phyloP scores from a whole-genome alignment of 2,888 invertebrate genomes.

The Dysmachus trigonus region DNA sequence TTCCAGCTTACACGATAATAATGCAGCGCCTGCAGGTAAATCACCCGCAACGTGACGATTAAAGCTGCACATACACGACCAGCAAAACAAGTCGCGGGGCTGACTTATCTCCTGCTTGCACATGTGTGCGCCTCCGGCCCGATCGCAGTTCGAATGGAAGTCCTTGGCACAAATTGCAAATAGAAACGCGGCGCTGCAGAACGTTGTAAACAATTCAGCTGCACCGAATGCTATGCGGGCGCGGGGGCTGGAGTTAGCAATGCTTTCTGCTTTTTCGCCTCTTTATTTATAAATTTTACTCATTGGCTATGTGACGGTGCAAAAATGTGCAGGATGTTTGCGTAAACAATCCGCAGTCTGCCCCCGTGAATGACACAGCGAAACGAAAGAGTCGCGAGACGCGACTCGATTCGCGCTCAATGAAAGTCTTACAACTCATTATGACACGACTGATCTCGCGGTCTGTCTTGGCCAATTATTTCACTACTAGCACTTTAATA shows the following conservation, averaged over 20 bases:
- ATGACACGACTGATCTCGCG: not conserved
- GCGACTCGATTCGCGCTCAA: not conserved
- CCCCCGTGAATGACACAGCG: not conserved
- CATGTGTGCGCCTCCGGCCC: not conserved
- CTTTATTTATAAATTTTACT: not conserved
- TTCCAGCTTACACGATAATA: not conserved
- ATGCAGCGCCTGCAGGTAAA: not conserved
- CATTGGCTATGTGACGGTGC: not conserved
- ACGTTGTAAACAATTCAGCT: conserved; percentile 21
- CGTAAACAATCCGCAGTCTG: not conserved
- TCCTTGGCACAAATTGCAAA: conserved; percentile 29
- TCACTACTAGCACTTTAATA: not conserved
- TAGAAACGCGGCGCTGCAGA: conserved; percentile 18
- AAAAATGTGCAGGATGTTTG: not conserved
- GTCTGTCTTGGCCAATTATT: not conserved
- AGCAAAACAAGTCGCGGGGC: not conserved
- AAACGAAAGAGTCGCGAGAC: not conserved
- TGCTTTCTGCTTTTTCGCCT: not conserved
- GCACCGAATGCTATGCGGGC: not conserved
- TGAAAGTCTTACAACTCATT: not conserved
- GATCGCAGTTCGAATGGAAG: not conserved
- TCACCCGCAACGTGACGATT: not conserved
- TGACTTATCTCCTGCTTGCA: not conserved
- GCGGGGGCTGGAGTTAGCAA: not conserved
- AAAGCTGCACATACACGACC: not conserved